These are phyloP conservation scores for Mesorhabditis belari DNA, from an alignment of 2,888 invertebrate genomes.

Conservation along the genomic window DNA sequence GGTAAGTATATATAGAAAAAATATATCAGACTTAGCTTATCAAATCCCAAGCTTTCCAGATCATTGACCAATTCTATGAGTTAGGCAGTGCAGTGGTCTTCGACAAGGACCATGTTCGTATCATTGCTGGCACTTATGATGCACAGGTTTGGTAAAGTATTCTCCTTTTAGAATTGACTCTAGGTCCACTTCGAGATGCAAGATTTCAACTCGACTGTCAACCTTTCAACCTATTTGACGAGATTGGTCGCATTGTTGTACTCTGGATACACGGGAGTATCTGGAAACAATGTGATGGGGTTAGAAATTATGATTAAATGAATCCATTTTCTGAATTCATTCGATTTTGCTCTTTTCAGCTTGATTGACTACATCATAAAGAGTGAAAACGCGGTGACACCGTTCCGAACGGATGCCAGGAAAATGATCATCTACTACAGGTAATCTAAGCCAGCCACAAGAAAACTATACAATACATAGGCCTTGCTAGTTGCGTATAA, in stretches of 20 bases:
- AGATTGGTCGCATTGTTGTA: constrained; percentile 8
- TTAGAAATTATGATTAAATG: constrained; percentile 1
- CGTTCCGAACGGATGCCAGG: not conserved
- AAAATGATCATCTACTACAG: not conserved
- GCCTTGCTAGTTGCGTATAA: not conserved
- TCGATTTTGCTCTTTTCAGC: constrained; percentile 2
- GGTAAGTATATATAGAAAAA: not conserved
- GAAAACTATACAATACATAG: too few species aligned
- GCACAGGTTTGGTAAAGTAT: not conserved
- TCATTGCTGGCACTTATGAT: constrained; percentile 18
- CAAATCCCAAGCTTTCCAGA: constrained; percentile 11
- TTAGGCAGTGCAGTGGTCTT: constrained; percentile 9
- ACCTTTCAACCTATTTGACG: constrained; percentile 5
- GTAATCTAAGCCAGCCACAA: too few species aligned
- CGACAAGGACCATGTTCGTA: constrained; percentile 6
- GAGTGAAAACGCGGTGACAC: constrained; percentile 1
- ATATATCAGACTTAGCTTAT: not conserved
- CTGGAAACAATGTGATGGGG: constrained; percentile 27
- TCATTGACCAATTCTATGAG: constrained; percentile 5
- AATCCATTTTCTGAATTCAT: not conserved
- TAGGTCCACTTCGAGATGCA: constrained; percentile 4
- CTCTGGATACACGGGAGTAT: constrained; percentile 19
- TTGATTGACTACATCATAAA: not conserved
- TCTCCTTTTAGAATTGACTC: not conserved
- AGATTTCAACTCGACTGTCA: constrained; percentile 12